Evolutionary conservation across 2,113 vertebrate genomes (phyloP).

Genomic region (Peucedramus taeniatus): DNA sequence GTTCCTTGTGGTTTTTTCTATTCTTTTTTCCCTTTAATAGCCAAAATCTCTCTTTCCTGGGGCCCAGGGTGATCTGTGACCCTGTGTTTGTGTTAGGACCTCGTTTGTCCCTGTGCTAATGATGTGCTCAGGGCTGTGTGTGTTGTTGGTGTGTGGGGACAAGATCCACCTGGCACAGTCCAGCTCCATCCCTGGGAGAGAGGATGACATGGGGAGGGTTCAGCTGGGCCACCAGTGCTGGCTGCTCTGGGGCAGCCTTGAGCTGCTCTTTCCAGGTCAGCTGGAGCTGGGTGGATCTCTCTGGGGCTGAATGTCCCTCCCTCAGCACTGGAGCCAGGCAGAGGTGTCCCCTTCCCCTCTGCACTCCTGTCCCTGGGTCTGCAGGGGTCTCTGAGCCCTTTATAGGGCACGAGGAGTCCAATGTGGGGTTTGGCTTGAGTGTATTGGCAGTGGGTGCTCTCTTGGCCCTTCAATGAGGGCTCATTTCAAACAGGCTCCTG

Average conservation of each 20-base stretch:
- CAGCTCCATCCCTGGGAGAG: background rate
- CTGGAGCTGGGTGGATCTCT: background rate
- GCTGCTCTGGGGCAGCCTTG: accelerated
- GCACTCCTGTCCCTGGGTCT: background rate
- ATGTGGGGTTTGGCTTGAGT: background rate
- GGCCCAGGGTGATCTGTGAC: slow-evolving; percentile 6
- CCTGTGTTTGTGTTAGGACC: background rate
- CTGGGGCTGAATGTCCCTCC: background rate
- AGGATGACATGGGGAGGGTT: background rate
- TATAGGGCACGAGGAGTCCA: accelerated
- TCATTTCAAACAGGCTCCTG: background rate
- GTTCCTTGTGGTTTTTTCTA: background rate
- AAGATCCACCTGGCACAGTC: background rate
- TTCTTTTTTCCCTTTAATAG: background rate
- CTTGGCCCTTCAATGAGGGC: background rate
- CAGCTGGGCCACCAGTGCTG: background rate
- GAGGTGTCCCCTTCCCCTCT: background rate
- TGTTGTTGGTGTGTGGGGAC: background rate
- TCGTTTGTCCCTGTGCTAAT: background rate
- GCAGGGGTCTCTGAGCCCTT: background rate
- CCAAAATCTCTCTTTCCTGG: background rate
- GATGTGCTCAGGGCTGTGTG: background rate
- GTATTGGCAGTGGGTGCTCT: background rate
- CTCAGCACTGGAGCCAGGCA: background rate
- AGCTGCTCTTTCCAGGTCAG: background rate